These are phyloP conservation scores for Euura saliciscinereae DNA, from an alignment of 1,140 invertebrate species.

Conservation along the genomic window DNA sequence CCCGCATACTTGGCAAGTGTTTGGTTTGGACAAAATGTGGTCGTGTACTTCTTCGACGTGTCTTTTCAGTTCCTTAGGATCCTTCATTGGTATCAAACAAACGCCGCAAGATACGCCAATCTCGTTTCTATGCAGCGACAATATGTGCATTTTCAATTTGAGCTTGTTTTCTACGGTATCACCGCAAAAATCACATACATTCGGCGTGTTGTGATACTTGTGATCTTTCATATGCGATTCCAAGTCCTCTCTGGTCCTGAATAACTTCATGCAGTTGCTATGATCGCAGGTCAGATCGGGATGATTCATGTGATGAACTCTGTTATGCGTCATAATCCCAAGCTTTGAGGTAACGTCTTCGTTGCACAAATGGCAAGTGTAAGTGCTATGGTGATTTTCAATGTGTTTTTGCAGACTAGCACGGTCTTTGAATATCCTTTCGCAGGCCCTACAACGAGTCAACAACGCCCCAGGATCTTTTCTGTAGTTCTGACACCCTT, in stretches of 20 bases:
- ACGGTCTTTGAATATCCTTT: constrained; percentile 65
- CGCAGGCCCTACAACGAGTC: constrained; percentile 62
- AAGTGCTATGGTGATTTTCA: constrained; percentile 63
- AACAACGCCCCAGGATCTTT: constrained; percentile 60
- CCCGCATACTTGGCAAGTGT: constrained; percentile 67
- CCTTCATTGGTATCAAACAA: constrained; percentile 64
- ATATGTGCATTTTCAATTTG: constrained; percentile 67
- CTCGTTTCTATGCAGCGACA: constrained; percentile 63
- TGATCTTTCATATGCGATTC: constrained; percentile 63
- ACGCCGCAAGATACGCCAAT: constrained; percentile 66
- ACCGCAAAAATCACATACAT: constrained; percentile 68
- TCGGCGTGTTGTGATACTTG: constrained; percentile 53
- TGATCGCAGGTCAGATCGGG: constrained; percentile 60
- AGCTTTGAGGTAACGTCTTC: constrained; percentile 63
- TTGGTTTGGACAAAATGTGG: constrained; percentile 58
- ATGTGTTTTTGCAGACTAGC: constrained; percentile 63
- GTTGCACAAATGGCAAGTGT: constrained; percentile 63
- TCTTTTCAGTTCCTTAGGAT: constrained; percentile 63
- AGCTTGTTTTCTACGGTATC: constrained; percentile 66
- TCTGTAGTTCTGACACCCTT: constrained; percentile 62
- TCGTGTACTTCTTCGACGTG: constrained; percentile 63
- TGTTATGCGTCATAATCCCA: constrained; percentile 66
- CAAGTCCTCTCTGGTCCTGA: constrained; percentile 63
- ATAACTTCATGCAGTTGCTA: constrained; percentile 60
- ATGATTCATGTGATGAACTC: constrained; percentile 63